Evolutionary conservation across 2,113 vertebrate genomes (phyloP).

Genomic region (Pelodiscus sinensis): DNA sequence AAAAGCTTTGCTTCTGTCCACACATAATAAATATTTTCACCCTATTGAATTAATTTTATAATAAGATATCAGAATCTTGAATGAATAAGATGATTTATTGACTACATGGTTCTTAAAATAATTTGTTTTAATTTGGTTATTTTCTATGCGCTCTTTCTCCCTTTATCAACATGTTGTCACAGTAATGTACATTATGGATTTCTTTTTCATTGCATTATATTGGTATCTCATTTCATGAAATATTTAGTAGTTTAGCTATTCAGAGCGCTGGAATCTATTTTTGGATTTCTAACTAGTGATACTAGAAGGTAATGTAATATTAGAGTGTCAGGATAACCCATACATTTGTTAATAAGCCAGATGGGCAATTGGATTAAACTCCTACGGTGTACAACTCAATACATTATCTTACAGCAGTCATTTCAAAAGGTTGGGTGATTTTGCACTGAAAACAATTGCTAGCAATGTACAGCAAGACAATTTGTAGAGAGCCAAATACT

Average conservation of each 20-base stretch:
- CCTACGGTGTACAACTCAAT: background rate
- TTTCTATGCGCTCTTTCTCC: background rate
- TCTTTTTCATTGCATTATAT: constrained; percentile 27
- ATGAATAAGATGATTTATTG: background rate
- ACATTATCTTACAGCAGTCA: background rate
- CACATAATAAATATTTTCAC: background rate
- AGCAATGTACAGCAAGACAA: background rate
- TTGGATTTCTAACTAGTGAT: constrained; percentile 33
- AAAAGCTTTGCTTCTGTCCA: background rate
- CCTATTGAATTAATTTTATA: background rate
- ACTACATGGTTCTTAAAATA: background rate
- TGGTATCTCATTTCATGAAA: constrained; percentile 26
- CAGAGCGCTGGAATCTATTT: constrained; percentile 31
- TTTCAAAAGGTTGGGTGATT: background rate
- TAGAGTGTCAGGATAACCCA: constrained; percentile 23
- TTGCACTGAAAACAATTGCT: background rate
- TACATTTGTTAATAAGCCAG: constrained; percentile 57
- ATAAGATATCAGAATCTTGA: constrained; percentile 7
- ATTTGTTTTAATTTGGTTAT: constrained; percentile 23
- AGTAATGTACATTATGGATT: background rate
- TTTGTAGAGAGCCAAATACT: background rate
- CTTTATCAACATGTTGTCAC: background rate
- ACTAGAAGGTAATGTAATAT: constrained; percentile 54
- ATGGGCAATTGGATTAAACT: constrained; percentile 11
- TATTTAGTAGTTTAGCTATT: constrained; percentile 16